Evolutionary conservation across 2,113 vertebrate species (phyloP), one percentile per base, ranked within the genome.

Genomic region (Polypterus bichir): DNA sequence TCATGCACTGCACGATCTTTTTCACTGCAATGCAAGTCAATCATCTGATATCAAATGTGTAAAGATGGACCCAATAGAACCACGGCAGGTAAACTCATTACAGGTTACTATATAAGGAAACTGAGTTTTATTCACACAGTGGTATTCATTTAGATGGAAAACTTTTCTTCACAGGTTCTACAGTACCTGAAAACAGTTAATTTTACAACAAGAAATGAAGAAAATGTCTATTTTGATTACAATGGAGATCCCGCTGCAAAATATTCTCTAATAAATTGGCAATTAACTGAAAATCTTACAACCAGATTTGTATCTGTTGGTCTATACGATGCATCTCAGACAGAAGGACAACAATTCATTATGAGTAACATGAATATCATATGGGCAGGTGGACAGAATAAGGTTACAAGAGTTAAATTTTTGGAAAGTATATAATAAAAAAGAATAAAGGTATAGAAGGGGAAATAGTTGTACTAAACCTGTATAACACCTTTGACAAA

Each of bases 201-300:
- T 67, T 80, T 88, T 57, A 77, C 75, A 45, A 48, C 2, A 54
- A 55, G 59, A 10, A 78, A 75, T 7, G 83, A 78, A 62, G 82
- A 88, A 57, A 72, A 8, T 8, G 72, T 86, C 3, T 65, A 73
- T 66, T 86, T 88, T 68, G 75, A 86, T 71, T n/a, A 49, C 62
- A 81, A 85, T 59, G 80, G 82, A 67, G 81, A 86, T 62, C 81
- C 82, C 49, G 66, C 70, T 11, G 81, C 86, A 6, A 72, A 53
- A 5, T 86, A 86, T 68, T 81, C 83, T 65, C 70, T 88, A 57
- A 77, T 86, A 49, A 86, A 88, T 74, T 88, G 86, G 86, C 83
- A 86, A 71, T 80, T 65, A 68, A 76, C 72, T 65, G 49, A 9
- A 46, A 70, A 58, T 52, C 78, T 81, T 59, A 65, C 73, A 4